These are phyloP conservation scores for Himalopsyche japonica DNA, from an alignment of 2,888 invertebrate species.

Conservation along the genomic window DNA sequence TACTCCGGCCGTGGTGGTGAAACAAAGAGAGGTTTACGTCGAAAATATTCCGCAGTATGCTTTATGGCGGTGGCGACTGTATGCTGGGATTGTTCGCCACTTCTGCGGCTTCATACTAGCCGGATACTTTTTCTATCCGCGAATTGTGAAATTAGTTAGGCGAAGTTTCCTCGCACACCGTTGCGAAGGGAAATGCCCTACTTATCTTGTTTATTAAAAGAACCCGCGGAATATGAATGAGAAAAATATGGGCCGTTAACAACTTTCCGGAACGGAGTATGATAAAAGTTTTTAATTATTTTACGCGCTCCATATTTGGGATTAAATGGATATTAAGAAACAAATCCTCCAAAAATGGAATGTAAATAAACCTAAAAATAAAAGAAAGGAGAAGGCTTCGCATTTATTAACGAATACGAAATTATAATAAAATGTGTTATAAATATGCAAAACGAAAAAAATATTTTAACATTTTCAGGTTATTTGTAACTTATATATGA, in stretches of 20 bases:
- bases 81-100: not conserved
- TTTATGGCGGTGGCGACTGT: not conserved
- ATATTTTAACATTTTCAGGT: too few species aligned
- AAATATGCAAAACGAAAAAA: too few species aligned
- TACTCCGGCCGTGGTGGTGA: conserved; percentile 19
- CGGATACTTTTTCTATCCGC: not conserved
- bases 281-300: not conserved
- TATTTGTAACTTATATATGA: too few species aligned
- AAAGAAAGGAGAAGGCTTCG: not conserved
- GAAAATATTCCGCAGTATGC: not conserved
- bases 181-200: not conserved
- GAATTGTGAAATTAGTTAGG: not conserved
- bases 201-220: not conserved
- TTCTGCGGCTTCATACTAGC: not conserved
- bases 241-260: not conserved
- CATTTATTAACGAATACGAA: too few species aligned
- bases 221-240: not conserved
- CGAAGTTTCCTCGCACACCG: not conserved
- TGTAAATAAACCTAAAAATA: too few species aligned
- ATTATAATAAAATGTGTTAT: too few species aligned
- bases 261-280: not conserved
- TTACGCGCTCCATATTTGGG: not conserved
- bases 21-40: conserved; percentile 19
- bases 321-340: not conserved
- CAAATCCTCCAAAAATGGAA: not conserved